phyloP scores from a whole-genome alignment of 1,140 invertebrate genomes.

The Coptotermes formosanus region DNA sequence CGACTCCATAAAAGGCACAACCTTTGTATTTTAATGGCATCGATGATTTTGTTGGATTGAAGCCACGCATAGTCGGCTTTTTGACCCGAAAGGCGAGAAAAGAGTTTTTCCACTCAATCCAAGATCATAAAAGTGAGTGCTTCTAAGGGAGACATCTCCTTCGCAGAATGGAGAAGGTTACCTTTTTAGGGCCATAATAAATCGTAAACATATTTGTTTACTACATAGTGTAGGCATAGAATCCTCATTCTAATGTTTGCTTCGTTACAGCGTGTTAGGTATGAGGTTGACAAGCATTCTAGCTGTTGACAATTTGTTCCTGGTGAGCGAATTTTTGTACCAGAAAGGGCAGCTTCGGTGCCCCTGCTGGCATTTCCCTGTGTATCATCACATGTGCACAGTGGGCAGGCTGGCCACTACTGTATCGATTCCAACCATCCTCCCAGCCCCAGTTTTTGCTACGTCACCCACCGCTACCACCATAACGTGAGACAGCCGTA shows the following conservation, averaged over 20 bases:
- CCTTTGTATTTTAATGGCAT: no score
- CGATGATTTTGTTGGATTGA: no score
- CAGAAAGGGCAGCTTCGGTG: background rate
- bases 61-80: no score
- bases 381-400: slow-evolving; percentile 3
- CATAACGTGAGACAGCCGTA: background rate
- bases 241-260: background rate
- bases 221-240: no score
- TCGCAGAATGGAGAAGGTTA: no score
- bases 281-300: background rate
- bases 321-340: background rate
- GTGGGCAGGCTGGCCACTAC: background rate
- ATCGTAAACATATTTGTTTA: no score
- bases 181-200: no score
- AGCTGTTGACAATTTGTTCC: background rate
- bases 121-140: no score
- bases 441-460: background rate
- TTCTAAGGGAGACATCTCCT: no score
- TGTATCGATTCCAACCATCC: background rate
- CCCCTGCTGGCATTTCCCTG: background rate
- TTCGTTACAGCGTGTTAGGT: background rate
- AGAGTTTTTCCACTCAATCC: no score
- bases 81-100: no score
- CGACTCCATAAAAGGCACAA: no score
- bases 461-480: background rate